Evolutionary conservation across 2,797 vertebrate species (phyloP).

Genomic region (Prunella strophiata): DNA sequence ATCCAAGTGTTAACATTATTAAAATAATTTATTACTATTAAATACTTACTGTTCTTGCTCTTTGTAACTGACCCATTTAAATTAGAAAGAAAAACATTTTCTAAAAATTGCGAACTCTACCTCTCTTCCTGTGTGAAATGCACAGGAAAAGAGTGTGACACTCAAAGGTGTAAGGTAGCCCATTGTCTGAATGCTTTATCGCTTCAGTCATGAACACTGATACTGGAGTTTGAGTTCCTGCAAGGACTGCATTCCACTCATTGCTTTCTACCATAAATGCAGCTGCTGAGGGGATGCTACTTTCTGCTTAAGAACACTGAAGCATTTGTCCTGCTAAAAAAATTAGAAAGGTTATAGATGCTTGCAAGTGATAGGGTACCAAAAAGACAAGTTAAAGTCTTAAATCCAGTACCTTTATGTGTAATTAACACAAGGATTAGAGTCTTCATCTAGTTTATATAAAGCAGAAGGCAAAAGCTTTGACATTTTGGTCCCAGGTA

Average conservation of each 20-base stretch:
- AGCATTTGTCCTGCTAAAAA: not conserved
- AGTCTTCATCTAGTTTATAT: not conserved
- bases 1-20: not conserved
- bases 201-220: not conserved
- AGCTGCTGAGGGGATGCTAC: not conserved
- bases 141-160: not conserved
- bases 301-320: not conserved
- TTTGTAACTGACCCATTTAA: not conserved
- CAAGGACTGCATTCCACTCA: not conserved
- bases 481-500: not conserved
- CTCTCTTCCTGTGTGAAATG: not conserved
- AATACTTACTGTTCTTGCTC: conserved; percentile 2
- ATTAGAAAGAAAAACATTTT: not conserved
- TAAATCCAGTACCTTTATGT: not conserved
- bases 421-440: not conserved
- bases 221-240: not conserved
- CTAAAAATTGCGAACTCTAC: not conserved
- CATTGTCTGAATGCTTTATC: not conserved
- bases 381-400: not conserved
- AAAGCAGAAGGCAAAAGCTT: not conserved
- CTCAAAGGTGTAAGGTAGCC: not conserved
- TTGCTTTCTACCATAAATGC: not conserved
- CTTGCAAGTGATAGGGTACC: not conserved
- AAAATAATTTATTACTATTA: not conserved
- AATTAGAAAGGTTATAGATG: not conserved